Evolutionary conservation across 2,113 vertebrate genomes (phyloP).

Genomic region (Pandion haliaetus): DNA sequence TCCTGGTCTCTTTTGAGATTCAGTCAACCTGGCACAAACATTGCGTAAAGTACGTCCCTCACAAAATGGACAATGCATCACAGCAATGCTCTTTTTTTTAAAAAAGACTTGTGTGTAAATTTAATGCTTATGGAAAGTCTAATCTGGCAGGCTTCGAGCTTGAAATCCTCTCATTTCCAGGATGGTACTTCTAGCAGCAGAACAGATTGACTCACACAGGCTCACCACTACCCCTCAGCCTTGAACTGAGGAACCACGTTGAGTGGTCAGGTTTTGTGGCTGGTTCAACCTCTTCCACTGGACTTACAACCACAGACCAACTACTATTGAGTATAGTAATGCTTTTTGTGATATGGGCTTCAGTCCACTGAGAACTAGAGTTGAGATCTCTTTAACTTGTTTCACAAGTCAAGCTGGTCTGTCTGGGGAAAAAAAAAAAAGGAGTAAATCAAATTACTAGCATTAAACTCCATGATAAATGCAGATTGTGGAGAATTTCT

Average conservation of each 20-base stretch:
- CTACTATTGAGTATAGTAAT: neutral
- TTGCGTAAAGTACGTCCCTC: neutral
- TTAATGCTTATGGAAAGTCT: neutral
- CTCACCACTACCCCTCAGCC: neutral
- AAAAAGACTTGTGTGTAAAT: neutral
- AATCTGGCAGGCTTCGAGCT: neutral
- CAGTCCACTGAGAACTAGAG: neutral
- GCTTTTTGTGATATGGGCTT: neutral
- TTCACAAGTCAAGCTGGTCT: neutral
- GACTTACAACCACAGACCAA: neutral
- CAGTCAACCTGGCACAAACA: neutral
- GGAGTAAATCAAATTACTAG: neutral
- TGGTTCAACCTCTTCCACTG: neutral
- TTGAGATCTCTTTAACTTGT: neutral
- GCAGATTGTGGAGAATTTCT: neutral
- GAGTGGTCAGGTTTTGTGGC: neutral
- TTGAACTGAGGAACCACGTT: neutral
- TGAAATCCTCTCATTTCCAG: neutral
- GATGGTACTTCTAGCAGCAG: neutral
- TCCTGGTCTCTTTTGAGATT: neutral
- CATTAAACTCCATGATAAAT: neutral
- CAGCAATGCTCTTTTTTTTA: neutral
- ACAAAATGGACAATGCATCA: neutral
- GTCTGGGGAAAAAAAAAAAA: neutral
- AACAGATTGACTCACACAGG: neutral